Evolutionary conservation across 1,140 invertebrate species (phyloP), one percentile per base, ranked within the genome.

Genomic region (Rhagoletis pomonella): DNA sequence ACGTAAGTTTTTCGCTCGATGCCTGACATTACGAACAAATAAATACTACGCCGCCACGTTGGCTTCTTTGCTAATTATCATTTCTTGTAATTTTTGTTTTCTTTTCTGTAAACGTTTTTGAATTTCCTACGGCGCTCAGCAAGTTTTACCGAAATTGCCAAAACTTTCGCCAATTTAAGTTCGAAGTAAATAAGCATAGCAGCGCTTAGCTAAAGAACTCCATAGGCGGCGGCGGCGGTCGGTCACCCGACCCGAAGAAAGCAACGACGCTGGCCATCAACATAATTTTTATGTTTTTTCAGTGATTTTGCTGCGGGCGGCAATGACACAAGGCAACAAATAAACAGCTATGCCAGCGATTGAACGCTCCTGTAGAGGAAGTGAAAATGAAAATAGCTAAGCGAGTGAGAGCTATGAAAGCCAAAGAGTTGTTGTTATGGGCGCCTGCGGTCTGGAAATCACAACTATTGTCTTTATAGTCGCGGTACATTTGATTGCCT

Each of bases 11-110:
- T 62, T 62, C n/a, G 1, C n/a, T 62, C 17, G 60, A 4, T 62
- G 9, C 4, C 60, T 14, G 60, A 62, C 17, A 17, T 14, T 29
- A 29, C 29, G 29, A 29, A 29, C n/a, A 4, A n/a, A 4, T 4
- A 62, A 62, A 62, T 81, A 55, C 44, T 19, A 17, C 1, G n/a
- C 50, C 12, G 19, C 47, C 9, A 55, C 73, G 6, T 10, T 58
- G n/a, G 17, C 55, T 73, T 81, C 42, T 65, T 50, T 14, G 58
- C 73, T 87, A 87, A 87, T 87, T 87, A 87, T 87, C 87, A 87
- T 81, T 81, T 55, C 50, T 77, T 77, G 17, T 55, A 19, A 44
- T 12, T 73, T 73, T 17, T 44, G 10, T 29, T 58, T 50, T 19
- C 0, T 55, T 55, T 81, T 29, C 4, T 5, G 17, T 55, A 81